Base-by-base conservation (phyloP, 2,797 vertebrate species). In the Pogoniulus pusillus region DNA sequence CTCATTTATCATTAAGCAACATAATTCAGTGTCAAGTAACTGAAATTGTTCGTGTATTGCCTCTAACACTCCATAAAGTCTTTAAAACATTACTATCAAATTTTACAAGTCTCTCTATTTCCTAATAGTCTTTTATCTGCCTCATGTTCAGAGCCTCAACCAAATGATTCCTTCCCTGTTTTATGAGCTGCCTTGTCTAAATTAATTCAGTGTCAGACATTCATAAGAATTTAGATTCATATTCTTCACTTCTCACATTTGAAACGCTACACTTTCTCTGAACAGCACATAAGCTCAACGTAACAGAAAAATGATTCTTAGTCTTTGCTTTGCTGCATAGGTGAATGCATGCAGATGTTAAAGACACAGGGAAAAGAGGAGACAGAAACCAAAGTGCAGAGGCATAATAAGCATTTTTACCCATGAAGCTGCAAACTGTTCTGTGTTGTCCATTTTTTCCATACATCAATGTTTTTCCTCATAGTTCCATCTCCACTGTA, bases 401-500 rank as follows among this genome's bases (percentile, higher is more conserved):
- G 54, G 17, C 13, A 13, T 19, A 85, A 68, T 22, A 69, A 32
- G 18, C 10, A 59, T 37, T 83, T 98, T 98, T 95, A 99, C 99
- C 99, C 99, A 24, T 99, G 99, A 37, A 99, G 98, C 64, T 99
- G 99, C 93, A 99, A 97, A 95, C 99, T 99, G 97, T 99, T 99
- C 79, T 98, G 98, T 10, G 99, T 99, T 10, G 98, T 99, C 99
- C 99, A 99, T 74, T 99, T 99, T 96, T 98, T 99, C 99, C 99
- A 99, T 17, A 99, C 99, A 10, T 99, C 99, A 10, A 99, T 99
- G 96, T 99, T 99, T 91, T 99, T 99, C 89, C 99, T 98, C 98
- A 99, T 98, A 17, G 99, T 99, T 91, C 99, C 99, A 80, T 99
- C 99, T n/a, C 99, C 99, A 27, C 99, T 99, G 96, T 17, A 94